Conservation (phyloP, 1,140 invertebrate genomes). For the Mycetomoellerius zeteki region DNA sequence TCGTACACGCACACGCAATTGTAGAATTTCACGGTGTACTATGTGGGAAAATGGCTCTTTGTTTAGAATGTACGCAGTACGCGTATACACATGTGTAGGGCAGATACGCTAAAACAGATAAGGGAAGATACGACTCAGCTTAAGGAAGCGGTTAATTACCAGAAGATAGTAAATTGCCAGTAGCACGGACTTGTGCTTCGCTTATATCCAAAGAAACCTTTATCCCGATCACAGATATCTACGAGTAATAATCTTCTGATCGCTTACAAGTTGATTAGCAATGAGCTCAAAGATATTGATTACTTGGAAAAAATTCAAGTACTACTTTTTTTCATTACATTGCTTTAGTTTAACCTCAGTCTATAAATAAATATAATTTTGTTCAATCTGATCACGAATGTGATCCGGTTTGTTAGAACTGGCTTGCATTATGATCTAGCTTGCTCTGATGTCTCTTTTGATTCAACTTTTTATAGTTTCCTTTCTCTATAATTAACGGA, state of each 20-base stretch:
- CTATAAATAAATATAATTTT: neutral
- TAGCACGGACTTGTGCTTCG: conserved; percentile 72
- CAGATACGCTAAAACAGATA: conserved; percentile 73
- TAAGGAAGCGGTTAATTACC: conserved; percentile 86
- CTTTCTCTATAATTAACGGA: no score
- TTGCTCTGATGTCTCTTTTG: no score
- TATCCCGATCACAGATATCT: conserved; percentile 62
- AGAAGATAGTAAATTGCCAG: conserved; percentile 82
- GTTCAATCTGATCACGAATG: neutral
- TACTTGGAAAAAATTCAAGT: neutral
- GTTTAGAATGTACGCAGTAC: conserved; percentile 73
- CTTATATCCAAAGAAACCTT: conserved; percentile 68
- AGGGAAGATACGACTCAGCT: conserved; percentile 82
- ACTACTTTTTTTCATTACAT: neutral
- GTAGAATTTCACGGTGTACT: conserved; percentile 54
- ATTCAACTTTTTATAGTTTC: neutral
- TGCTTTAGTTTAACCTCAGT: neutral
- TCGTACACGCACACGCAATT: conserved; percentile 43
- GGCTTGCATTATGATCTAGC: no score
- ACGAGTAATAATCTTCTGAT: conserved; percentile 63
- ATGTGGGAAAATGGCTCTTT: conserved; percentile 79
- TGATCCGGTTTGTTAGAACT: neutral
- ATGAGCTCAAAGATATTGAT: conserved; percentile 11
- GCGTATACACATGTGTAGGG: conserved; percentile 56
- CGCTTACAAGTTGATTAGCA: conserved; percentile 36